Base-by-base conservation (phyloP, 2,797 vertebrate genomes). In the Sebastolobus altivelis region DNA sequence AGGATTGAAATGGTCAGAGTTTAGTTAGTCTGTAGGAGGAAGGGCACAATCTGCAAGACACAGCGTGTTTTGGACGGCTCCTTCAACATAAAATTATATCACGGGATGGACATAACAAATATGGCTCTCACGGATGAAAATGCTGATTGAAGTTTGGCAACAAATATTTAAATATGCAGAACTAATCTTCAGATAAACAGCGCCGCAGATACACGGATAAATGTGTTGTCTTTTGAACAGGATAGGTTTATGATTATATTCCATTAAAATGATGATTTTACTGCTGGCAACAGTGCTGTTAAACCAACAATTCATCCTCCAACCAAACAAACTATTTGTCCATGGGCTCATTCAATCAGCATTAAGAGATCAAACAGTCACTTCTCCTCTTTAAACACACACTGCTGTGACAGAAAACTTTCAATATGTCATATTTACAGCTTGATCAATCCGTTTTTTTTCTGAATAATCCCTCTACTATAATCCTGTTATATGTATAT, bases 141-240 rank as follows among this genome's bases (percentile, higher is more conserved):
- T 60, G 13, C 62, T 68, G 11, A 65, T 25, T 6, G 11, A 70
- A 37, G 46, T 46, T 65, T 55, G 54, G 12, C 37, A 43, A 12
- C 33, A 77, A 70, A 73, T 76, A 79, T 65, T 61, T 56, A 67
- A 74, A 65, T 22, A 7, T 67, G 49, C 43, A 56, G 10, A 70
- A 35, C 52, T 33, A 72, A 63, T 75, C 62, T 62, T 69, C 8
- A 59, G 6, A 52, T 25, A 81, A 12, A 77, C 60, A 72, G 20
- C 10, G 2, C 20, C 60, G 43, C 20, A 20, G 40, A 27, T 1
- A 58, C 52, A 58, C 33, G 16, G 35, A 61, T 63, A 29, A 59
- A 59, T 0, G 11, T 27, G 58, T 76, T 16, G 8, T 71, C 20
- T 65, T 62, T 12, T 8, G 18, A 22, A 54, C 5, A 18, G 0